Evolutionary conservation across 2,113 vertebrate species (phyloP).

Genomic region (Formicarius rufipectus): DNA sequence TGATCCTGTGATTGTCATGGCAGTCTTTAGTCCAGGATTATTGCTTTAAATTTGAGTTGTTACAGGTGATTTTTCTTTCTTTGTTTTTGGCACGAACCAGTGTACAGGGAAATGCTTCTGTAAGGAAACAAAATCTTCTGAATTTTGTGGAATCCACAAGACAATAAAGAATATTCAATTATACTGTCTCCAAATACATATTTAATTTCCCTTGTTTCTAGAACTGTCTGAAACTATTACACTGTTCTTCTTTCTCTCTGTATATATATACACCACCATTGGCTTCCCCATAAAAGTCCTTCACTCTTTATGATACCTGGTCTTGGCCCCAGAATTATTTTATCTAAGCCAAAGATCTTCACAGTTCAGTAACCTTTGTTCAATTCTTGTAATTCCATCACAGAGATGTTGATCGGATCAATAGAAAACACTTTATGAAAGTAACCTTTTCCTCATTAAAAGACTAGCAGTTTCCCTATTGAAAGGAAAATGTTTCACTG

Average conservation of each 20-base stretch:
- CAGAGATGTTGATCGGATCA: background rate
- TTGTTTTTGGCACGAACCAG: constrained; percentile 16
- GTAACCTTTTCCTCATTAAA: background rate
- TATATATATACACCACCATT: background rate
- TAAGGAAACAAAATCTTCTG: constrained; percentile 9
- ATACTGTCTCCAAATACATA: background rate
- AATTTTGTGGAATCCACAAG: constrained; percentile 16
- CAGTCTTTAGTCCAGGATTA: constrained; percentile 19
- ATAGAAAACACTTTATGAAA: background rate
- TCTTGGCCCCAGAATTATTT: background rate
- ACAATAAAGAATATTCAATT: constrained; percentile 34
- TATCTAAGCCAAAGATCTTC: background rate
- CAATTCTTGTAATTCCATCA: background rate
- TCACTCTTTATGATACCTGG: background rate
- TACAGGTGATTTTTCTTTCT: constrained; percentile 33
- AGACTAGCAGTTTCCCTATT: background rate
- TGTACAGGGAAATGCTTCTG: background rate
- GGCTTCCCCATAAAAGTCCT: background rate
- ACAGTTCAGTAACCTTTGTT: background rate
- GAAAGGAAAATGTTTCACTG: background rate
- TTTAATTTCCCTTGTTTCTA: constrained; percentile 9
- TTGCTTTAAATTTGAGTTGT: constrained; percentile 41
- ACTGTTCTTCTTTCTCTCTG: background rate
- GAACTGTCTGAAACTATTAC: background rate
- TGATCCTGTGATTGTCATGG: constrained; percentile 31